Evolutionary conservation across 2,113 vertebrate species (phyloP), one percentile per base, ranked within the genome.

Genomic region (Noctilio leporinus): DNA sequence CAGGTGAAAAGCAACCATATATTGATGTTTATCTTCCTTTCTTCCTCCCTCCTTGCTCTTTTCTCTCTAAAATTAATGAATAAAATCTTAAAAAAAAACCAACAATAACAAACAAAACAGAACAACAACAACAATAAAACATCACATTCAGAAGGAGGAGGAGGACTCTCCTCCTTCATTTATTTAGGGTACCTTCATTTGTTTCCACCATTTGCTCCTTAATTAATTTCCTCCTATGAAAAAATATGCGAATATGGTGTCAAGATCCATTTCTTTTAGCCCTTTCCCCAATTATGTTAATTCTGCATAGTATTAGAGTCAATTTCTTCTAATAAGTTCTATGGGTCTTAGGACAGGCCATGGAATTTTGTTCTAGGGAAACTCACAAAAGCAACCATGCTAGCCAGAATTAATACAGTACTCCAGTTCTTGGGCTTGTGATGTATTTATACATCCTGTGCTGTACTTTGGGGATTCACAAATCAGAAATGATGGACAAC

Each of bases 171-270:
- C n/a, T n/a, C n/a, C n/a, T n/a, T n/a, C n/a, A n/a, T n/a, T 86
- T 87, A 64, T 19, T 33, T 64, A 40, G 4, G 38, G 73, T 77
- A 24, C 65, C 6, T 75, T 93, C 94, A 72, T 75, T 97, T 75
- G 87, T 93, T 94, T 45, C 55, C n/a, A 85, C 96, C 84, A 81
- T 16, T 86, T 35, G 38, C 73, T 93, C 93, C 77, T 38, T 51
- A 90, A 65, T 96, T 85, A 51, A 73, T 95, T 96, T 96, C 57
- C 51, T 93, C 4, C 33, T 75, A 67, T 84, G 76, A 83, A 95
- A 93, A 95, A 96, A 96, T 16, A 69, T 51, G 84, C 94, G 94
- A 85, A 40, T 28, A 19, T 49, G 22, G 7, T 81, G 62, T 97
- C 92, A 91, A 93, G 78, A 96, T 89, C 76, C 26, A 55, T 96